Evolutionary conservation across 1,140 invertebrate genomes (phyloP).

Genomic region (Eubasilissa regina): DNA sequence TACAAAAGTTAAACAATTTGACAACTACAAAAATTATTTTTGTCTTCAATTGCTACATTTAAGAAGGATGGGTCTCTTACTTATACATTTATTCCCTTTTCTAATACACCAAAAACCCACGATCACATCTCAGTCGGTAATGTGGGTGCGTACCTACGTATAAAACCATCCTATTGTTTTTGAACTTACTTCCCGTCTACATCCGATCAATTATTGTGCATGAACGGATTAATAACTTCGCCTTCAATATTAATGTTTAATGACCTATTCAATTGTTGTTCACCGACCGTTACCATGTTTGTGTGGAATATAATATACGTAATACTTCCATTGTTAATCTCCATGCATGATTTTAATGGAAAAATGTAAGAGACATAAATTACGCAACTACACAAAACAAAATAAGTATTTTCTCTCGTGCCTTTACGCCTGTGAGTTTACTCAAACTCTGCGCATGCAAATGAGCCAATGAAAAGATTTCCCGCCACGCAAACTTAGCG

Average conservation of each 20-base stretch:
- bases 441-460: conserved; percentile 4
- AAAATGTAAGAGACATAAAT: neutral
- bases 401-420: conserved; percentile 1
- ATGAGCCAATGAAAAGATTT: conserved; percentile 2
- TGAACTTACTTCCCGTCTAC: neutral
- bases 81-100: too few species aligned
- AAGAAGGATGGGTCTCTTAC: too few species aligned
- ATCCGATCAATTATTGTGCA: neutral
- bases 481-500: neutral
- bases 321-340: conserved; percentile 13
- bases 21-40: too few species aligned
- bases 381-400: neutral
- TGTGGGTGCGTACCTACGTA: conserved; percentile 8
- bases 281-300: conserved; percentile 3
- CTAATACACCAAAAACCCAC: too few species aligned
- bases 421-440: conserved; percentile 1
- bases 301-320: neutral
- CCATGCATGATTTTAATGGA: neutral
- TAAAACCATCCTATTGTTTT: conserved; percentile 26
- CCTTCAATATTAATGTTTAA: conserved; percentile 25
- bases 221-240: conserved; percentile 21
- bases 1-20: too few species aligned
- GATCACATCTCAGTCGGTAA: neutral
- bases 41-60: too few species aligned
- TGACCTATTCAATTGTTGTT: conserved; percentile 19